Evolutionary conservation across 1,140 invertebrate species (phyloP).

Genomic region (Hyposmocoma kahamanoa): DNA sequence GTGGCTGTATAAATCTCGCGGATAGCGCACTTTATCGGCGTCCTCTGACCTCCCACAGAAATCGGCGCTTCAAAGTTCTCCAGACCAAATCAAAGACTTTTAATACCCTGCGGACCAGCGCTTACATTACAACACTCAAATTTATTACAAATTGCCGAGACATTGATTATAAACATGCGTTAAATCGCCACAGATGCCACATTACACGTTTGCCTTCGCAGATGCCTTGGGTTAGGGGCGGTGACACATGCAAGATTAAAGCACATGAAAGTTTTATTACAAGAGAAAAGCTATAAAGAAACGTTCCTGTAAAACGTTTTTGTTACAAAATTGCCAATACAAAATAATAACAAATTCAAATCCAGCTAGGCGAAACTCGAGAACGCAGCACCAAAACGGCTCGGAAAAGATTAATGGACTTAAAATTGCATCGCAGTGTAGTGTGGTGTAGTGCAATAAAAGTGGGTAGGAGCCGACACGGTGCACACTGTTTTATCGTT

Average conservation of each 20-base stretch:
- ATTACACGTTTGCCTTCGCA: no score
- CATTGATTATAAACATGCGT: no score
- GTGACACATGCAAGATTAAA: neutral
- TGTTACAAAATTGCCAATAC: no score
- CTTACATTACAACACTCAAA: no score
- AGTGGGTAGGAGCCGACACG: slow-evolving; percentile 27
- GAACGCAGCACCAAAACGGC: slow-evolving; percentile 44
- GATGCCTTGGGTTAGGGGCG: no score
- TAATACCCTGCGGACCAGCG: no score
- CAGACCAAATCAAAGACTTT: slow-evolving; percentile 37
- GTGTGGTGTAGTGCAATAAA: slow-evolving; percentile 49
- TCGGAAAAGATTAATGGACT: slow-evolving; percentile 62
- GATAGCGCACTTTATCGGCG: slow-evolving; percentile 47
- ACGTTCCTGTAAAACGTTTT: no score
- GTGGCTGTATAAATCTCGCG: slow-evolving; percentile 53
- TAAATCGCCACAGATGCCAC: no score
- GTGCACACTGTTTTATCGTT: slow-evolving; percentile 47
- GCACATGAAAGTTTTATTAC: slow-evolving; percentile 1
- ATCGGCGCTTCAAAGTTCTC: slow-evolving; percentile 35
- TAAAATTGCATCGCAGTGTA: slow-evolving; percentile 58
- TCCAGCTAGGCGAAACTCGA: slow-evolving; percentile 25
- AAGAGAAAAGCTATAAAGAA: slow-evolving; percentile 7
- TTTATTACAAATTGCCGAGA: no score
- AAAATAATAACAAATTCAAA: no score
- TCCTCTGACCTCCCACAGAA: slow-evolving; percentile 29